Conservation (phyloP, 2,113 vertebrate genomes). For the Isichthys henryi region DNA sequence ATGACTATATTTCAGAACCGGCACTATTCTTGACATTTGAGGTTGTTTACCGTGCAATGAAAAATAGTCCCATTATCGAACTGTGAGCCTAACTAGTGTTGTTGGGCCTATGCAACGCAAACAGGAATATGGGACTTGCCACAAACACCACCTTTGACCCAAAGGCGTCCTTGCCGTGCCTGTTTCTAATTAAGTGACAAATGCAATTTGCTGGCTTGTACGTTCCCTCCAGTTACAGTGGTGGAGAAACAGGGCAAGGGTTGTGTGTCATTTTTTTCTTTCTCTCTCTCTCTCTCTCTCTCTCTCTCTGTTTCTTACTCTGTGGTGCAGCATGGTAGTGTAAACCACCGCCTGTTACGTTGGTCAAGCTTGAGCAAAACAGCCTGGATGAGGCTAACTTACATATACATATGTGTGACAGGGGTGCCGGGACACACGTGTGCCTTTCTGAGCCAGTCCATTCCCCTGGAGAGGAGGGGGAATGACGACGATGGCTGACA, state of each 20-base stretch:
- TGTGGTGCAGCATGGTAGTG: background rate
- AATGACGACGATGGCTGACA: background rate
- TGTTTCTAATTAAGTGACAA: constrained; percentile 13
- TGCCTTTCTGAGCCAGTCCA: background rate
- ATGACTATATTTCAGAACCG: background rate
- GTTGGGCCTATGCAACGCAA: background rate
- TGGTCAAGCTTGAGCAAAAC: background rate
- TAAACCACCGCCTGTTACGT: background rate
- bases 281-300: background rate
- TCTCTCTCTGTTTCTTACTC: background rate
- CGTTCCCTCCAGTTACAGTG: background rate
- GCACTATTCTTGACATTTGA: background rate
- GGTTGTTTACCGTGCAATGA: background rate
- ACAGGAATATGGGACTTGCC: background rate
- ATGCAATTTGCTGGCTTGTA: constrained; percentile 8
- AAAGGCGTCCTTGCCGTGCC: background rate
- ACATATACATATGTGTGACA: background rate
- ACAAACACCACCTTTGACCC: background rate
- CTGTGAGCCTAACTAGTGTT: background rate
- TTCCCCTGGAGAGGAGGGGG: background rate
- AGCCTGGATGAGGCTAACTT: background rate
- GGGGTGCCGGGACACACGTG: background rate
- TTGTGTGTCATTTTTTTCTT: background rate
- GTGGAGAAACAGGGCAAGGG: background rate
- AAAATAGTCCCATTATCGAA: background rate